Percentiles rank a stretch among this genome's conserved stretches.
phyloP scores from a whole-genome alignment of 2,113 vertebrate species.

The Pelvicachromis taeniatus region DNA sequence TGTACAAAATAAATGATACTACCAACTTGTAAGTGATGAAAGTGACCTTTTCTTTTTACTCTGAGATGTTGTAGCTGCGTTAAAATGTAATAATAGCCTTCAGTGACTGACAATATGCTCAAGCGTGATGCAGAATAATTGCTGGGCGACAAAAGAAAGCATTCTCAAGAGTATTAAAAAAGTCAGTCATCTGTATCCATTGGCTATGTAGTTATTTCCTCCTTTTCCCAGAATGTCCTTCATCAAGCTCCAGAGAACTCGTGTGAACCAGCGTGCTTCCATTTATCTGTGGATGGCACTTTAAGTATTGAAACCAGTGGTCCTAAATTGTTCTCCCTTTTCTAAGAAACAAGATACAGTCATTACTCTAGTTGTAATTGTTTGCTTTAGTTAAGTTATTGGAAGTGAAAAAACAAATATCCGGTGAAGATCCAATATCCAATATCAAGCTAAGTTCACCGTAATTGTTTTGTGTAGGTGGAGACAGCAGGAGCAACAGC shows the following conservation, averaged over 20 bases:
- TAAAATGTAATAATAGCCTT: not conserved
- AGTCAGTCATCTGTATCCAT: not conserved
- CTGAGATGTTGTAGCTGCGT: not conserved
- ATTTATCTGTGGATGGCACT: not conserved
- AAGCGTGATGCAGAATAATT: not conserved
- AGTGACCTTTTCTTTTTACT: not conserved
- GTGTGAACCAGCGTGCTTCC: not conserved
- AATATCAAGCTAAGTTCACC: not conserved
- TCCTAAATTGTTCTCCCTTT: constrained; percentile 16
- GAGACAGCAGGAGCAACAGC: not conserved
- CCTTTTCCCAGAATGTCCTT: not conserved
- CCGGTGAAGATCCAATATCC: not conserved
- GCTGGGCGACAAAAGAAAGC: not conserved
- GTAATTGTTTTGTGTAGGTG: constrained; percentile 25
- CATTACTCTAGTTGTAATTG: constrained; percentile 17
- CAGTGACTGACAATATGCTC: not conserved
- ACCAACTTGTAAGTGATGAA: not conserved
- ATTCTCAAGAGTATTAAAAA: not conserved
- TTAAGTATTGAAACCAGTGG: not conserved
- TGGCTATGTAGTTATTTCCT: constrained; percentile 4
- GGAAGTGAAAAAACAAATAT: constrained; percentile 5
- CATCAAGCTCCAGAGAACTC: not conserved
- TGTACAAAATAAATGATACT: not conserved
- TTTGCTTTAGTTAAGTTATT: constrained; percentile 4
- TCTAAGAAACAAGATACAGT: not conserved